Evolutionary conservation across 2,888 invertebrate species (phyloP), one percentile per base, ranked within the genome.

Genomic region (Agrenia bidenticulata): DNA sequence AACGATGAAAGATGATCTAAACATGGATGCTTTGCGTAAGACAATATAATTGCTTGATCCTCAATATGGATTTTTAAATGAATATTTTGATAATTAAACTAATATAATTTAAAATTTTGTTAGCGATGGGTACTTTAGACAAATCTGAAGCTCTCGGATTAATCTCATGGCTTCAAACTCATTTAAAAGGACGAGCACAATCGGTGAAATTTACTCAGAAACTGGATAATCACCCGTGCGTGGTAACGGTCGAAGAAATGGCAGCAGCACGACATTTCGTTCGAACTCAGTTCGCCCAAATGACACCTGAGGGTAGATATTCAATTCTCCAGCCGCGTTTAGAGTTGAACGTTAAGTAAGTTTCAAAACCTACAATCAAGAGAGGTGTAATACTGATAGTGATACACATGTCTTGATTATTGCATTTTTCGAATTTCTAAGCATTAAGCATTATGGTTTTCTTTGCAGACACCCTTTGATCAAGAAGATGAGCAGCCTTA

Each of bases 231-330:
- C 94, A 98, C 82, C 97, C 98, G 0, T 97, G 96, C 79, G 91
- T 96, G 1, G 86, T 98, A 1, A 94, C 94, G 0, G 94, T 97
- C 0, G 92, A 91, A 74, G 96, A 98, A 81, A 96, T 97, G 94
- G 96, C 93, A 0, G 91, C 94, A 1, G 96, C 97, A 0, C 84
- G 98, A 53, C 96, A 97, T 81, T 96, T 97, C 78, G 87, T 97
- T 61, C 86, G 92, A 61, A 94, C 94, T 0, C 92, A 94, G 77
- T 88, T 93, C 60, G 88, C 88, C 75, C 86, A 86, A 77, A 80
- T 92, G 62, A 86, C 88, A 0, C 93, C 95, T 77, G 93, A 94
- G 77, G 89, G 89, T 78, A 85, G 92, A 77, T 93, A 88, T 78
- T 89, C 90, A 0, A 80, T 96, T 65, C 81, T 97, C 61, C 91